Conservation (phyloP, 2,888 invertebrate genomes). For the Andrena trimmerana region DNA sequence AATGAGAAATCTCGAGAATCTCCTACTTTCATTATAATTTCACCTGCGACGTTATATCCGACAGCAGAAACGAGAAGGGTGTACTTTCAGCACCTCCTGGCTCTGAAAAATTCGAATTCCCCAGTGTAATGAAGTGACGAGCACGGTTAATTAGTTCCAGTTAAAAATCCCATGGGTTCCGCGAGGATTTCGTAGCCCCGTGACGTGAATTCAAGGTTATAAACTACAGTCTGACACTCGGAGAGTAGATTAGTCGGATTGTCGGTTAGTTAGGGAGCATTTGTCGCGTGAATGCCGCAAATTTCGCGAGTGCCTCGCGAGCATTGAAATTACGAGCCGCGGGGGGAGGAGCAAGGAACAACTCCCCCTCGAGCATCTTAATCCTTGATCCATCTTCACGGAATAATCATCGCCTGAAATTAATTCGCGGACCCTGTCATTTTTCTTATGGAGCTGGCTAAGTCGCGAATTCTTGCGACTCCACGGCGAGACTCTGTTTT, state of each 20-base stretch:
- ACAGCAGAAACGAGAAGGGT: background rate
- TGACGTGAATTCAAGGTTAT: background rate
- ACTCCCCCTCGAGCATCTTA: slow-evolving; percentile 19
- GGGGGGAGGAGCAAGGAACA: background rate
- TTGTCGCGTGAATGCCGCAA: slow-evolving; percentile 27
- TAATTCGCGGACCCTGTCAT: slow-evolving; percentile 50
- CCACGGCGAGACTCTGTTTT: slow-evolving; percentile 17
- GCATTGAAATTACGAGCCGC: slow-evolving; percentile 25
- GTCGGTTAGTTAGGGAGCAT: slow-evolving; percentile 53
- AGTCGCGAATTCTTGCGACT: background rate
- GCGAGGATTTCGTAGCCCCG: background rate
- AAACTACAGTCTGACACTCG: background rate
- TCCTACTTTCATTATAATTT: background rate
- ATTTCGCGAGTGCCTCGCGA: slow-evolving; percentile 33
- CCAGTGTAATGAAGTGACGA: background rate
- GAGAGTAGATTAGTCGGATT: slow-evolving; percentile 43
- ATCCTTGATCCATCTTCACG: slow-evolving; percentile 30
- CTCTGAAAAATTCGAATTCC: background rate
- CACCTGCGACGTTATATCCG: background rate
- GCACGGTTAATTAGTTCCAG: background rate
- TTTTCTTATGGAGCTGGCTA: slow-evolving; percentile 38
- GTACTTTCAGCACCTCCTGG: background rate
- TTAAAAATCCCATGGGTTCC: slow-evolving; percentile 1
- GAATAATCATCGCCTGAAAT: slow-evolving; percentile 49
- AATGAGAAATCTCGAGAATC: background rate